These are phyloP conservation scores for Gallinago paraguaiae DNA, from an alignment of 2,113 vertebrate genomes.

Conservation along the genomic window DNA sequence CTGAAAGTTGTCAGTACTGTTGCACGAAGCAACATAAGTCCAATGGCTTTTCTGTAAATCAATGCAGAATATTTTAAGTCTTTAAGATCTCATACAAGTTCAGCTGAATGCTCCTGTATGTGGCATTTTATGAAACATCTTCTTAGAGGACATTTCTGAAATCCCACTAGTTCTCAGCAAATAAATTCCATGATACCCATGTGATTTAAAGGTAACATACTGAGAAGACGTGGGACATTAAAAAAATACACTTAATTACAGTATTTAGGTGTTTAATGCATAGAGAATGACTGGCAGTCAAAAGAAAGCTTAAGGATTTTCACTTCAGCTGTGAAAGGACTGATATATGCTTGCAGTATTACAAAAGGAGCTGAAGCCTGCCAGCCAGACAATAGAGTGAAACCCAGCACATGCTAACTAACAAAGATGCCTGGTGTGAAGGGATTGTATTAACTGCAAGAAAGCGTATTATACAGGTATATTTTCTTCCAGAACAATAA, in stretches of 20 bases:
- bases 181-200: not conserved
- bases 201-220: not conserved
- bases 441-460: conserved; percentile 8
- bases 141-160: conserved; percentile 16
- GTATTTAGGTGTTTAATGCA: conserved; percentile 10
- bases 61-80: not conserved
- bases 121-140: not conserved
- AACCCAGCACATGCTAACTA: not conserved
- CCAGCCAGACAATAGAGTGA: conserved; percentile 36
- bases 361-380: conserved; percentile 9
- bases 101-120: not conserved
- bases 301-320: conserved; percentile 46
- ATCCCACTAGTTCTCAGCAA: not conserved
- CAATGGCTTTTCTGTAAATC: not conserved
- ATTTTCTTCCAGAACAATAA: conserved; percentile 33
- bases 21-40: not conserved
- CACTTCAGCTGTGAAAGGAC: not conserved
- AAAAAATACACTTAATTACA: conserved; percentile 40
- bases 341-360: not conserved
- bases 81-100: not conserved
- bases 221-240: not conserved
- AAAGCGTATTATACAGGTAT: not conserved
- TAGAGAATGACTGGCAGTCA: not conserved
- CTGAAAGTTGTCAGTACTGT: not conserved
- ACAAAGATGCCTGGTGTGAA: conserved; percentile 32